Evolutionary conservation across 2,113 vertebrate genomes (phyloP).

Genomic region (Pandion haliaetus): DNA sequence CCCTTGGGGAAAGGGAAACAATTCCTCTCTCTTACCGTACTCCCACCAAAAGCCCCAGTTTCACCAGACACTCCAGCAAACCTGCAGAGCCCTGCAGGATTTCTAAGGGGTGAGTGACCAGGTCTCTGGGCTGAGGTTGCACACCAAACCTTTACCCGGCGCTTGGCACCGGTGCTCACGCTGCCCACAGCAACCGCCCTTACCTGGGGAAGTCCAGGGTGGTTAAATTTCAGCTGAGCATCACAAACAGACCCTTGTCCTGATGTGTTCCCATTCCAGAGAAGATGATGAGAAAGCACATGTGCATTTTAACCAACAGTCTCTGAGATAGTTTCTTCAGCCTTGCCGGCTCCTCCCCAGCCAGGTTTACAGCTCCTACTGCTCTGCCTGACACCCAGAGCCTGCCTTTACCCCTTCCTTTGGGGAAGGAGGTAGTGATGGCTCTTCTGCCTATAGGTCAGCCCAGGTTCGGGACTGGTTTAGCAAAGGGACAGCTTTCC

Average conservation of each 20-base stretch:
- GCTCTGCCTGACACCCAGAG: neutral
- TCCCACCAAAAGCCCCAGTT: neutral
- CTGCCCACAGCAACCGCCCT: neutral
- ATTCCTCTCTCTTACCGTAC: neutral
- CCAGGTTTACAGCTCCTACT: accelerated
- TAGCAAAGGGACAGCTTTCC: neutral
- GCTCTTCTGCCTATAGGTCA: accelerated
- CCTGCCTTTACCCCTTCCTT: neutral
- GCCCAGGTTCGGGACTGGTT: too few relatives aligned
- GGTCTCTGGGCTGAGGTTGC: neutral
- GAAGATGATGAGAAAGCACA: neutral
- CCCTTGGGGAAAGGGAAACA: accelerated
- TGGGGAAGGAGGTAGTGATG: neutral
- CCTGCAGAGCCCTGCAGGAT: neutral
- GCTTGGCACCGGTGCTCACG: neutral
- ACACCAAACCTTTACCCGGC: neutral
- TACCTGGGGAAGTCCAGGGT: neutral
- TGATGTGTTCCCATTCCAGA: neutral
- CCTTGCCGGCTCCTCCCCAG: neutral
- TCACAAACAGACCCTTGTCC: neutral
- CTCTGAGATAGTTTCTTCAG: neutral
- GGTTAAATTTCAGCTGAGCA: neutral
- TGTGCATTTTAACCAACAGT: neutral
- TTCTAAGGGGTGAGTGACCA: neutral
- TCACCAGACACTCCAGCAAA: neutral